Percentiles rank a stretch among this genome's conserved stretches.
Conservation (phyloP, 2,888 invertebrate genomes). For the Geophilus truncorum region DNA sequence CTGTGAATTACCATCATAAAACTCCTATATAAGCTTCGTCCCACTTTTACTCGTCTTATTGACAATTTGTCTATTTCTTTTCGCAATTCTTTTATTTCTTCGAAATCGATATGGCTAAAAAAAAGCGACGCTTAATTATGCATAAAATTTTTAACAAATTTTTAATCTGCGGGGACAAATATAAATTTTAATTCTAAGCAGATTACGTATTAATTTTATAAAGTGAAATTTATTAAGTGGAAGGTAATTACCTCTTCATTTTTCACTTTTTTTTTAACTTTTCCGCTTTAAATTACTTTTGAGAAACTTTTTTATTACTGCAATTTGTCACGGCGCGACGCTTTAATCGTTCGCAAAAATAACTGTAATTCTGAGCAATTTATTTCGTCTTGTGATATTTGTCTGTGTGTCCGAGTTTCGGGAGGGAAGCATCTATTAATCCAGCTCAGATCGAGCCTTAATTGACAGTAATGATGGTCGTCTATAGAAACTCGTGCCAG, state of each 20-base stretch:
- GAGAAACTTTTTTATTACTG: neutral
- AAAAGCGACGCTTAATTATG: no score
- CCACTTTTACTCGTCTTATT: neutral
- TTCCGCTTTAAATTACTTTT: neutral
- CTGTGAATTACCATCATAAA: constrained; percentile 14
- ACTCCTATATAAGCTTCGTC: neutral
- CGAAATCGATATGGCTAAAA: no score
- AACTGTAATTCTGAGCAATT: neutral
- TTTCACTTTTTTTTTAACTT: no score
- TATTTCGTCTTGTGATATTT: neutral
- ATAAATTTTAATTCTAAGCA: neutral
- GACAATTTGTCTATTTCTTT: neutral
- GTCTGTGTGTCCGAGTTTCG: neutral
- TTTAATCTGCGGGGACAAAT: no score
- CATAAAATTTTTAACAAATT: no score
- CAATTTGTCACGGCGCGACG: neutral
- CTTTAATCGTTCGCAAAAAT: neutral
- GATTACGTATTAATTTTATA: neutral
- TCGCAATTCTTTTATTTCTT: neutral
- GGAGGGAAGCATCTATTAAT: neutral
- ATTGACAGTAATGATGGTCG: neutral
- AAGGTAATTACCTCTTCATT: neutral
- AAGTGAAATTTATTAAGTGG: constrained; percentile 2
- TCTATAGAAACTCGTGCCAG: neutral
- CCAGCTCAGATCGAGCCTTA: neutral